Conservation (phyloP, 2,113 vertebrate species). For the Cyphomyrus discorhynchus region DNA sequence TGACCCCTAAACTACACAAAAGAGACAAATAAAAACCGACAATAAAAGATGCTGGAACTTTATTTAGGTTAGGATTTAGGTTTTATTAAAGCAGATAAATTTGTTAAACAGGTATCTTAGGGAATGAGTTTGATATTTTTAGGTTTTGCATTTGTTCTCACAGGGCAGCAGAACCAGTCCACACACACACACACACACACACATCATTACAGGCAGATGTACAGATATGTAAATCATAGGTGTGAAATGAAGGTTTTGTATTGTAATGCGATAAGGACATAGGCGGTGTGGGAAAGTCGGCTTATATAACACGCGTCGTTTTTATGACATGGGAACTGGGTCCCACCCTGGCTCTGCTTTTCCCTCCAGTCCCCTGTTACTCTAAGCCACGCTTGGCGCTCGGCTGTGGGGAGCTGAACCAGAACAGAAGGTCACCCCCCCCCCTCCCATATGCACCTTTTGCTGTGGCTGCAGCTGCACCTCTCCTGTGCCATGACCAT, state of each 20-base stretch:
- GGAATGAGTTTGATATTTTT: neutral
- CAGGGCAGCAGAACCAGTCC: neutral
- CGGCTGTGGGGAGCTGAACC: constrained; percentile 34
- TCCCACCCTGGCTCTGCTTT: neutral
- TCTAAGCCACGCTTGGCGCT: constrained; percentile 30
- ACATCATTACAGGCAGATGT: neutral
- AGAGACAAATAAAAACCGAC: neutral
- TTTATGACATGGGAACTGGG: neutral
- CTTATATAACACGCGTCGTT: neutral
- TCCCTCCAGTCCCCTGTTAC: constrained; percentile 17
- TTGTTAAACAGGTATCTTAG: neutral
- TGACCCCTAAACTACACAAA: neutral
- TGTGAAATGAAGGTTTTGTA: neutral
- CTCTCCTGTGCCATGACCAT: constrained; percentile 28
- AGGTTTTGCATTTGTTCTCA: neutral
- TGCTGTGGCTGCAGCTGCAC: constrained; percentile 34
- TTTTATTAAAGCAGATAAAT: neutral
- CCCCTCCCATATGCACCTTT: constrained; percentile 32
- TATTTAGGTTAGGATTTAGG: neutral
- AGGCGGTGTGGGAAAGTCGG: neutral
- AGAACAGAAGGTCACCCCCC: constrained; percentile 29
- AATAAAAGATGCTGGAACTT: neutral
- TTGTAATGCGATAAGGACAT: neutral
- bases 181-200: neutral
- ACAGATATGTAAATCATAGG: neutral